phyloP scores from a whole-genome alignment of 2,888 invertebrate species.

The Prenolepis imparis region DNA sequence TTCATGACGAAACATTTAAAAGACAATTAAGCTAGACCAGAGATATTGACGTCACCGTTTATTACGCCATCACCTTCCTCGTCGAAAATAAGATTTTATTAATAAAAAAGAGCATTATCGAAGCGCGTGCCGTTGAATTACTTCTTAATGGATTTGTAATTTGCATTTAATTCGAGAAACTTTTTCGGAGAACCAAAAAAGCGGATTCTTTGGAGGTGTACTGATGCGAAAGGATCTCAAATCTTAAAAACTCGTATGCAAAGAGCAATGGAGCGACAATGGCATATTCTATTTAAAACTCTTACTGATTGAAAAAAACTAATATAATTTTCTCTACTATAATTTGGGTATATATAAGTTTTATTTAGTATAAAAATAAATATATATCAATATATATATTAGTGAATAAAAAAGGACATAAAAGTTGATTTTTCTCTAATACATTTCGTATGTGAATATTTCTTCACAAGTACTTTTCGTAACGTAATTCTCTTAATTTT shows the following conservation, averaged over 20 bases:
- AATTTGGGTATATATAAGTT: no score
- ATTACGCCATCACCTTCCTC: conserved; percentile 38
- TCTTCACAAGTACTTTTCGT: background rate
- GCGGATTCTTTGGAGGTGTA: background rate
- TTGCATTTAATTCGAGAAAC: conserved; percentile 38
- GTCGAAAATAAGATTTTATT: conserved; percentile 38
- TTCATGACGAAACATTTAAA: conserved; percentile 54
- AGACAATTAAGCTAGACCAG: conserved; percentile 42
- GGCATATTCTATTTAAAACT: background rate
- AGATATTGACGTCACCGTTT: conserved; percentile 43
- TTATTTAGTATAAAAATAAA: no score
- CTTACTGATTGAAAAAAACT: no score
- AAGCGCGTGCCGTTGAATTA: conserved; percentile 17
- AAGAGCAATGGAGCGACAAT: background rate
- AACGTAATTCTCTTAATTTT: conserved; percentile 7
- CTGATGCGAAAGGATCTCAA: background rate
- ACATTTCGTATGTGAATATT: background rate
- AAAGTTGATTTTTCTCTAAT: background rate
- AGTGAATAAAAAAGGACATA: no score
- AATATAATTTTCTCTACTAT: no score
- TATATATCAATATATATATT: no score
- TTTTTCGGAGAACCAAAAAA: conserved; percentile 21
- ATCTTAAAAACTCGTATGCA: conserved; percentile 1
- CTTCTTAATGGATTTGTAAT: conserved; percentile 50
- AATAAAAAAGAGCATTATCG: conserved; percentile 42